phyloP scores from a whole-genome alignment of 2,888 invertebrate genomes.

The Steinernema scapterisci region DNA sequence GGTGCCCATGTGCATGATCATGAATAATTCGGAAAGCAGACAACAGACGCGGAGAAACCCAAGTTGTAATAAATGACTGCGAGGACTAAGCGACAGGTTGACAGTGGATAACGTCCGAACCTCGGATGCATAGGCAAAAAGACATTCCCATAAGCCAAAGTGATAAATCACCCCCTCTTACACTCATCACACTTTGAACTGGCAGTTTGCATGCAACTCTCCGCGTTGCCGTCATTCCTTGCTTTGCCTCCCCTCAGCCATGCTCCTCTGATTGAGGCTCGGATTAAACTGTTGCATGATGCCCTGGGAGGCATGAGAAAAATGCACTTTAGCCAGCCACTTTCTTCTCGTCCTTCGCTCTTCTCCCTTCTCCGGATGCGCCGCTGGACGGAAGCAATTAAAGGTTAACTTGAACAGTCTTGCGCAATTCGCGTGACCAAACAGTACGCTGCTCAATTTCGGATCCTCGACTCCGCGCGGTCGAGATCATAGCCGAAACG shows the following conservation, averaged over 20 bases:
- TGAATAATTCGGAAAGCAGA: no score
- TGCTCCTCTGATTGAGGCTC: no score
- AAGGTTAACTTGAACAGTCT: neutral
- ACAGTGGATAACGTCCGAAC: neutral
- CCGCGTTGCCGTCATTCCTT: neutral
- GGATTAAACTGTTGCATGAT: no score
- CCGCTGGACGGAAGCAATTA: neutral
- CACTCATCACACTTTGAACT: conserved; percentile 11
- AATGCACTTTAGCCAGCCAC: conserved; percentile 8
- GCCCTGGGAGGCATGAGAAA: neutral
- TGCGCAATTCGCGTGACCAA: conserved; percentile 15
- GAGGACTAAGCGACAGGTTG: neutral
- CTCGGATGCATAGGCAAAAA: conserved; percentile 16
- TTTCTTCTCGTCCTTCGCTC: conserved; percentile 4
- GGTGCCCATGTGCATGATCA: no score
- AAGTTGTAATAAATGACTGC: conserved; percentile 25
- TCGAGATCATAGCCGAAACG: no score
- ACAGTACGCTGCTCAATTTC: neutral
- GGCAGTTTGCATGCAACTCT: conserved; percentile 2
- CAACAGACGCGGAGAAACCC: neutral
- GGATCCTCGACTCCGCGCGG: neutral
- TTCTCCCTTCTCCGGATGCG: neutral
- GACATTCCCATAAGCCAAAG: conserved; percentile 30
- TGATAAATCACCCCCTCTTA: conserved; percentile 16
- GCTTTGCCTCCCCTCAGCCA: no score